Evolutionary conservation across 2,888 invertebrate species (phyloP), one percentile per base, ranked within the genome.

Genomic region (Melitaea athalia): DNA sequence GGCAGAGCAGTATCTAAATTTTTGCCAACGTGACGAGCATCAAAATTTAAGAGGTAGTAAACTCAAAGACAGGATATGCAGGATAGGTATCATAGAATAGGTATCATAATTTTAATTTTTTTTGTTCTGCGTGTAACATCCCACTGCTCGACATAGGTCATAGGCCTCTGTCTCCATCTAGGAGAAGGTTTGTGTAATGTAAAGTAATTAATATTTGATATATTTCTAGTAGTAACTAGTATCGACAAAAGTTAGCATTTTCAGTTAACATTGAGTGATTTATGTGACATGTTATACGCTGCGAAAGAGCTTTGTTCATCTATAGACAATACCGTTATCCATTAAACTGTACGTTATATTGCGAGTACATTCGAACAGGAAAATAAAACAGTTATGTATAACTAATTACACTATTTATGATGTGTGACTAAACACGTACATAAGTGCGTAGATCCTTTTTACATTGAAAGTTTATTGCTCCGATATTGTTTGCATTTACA

Each of bases 401-500:
- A 69, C 70, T 72, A 74, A 74, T 73, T 74, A 74, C 59, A 43
- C 64, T 69, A 74, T 74, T 74, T 74, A 74, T 74, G 74, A 74
- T 63, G 63, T 74, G 73, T 74, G 72, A 73, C 72, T 73, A 74
- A 73, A 64, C 59, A 67, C 45, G 49, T 68, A 33, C 61, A 61
- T 52, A 33, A 47, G 70, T 73, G 3, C 24, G 3, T 24, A 24
- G 24, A 24, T 24, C 24, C 70, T 73, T 74, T 73, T 72, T 62
- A 53, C 59, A 57, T 57, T 57, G 38, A 42, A 42, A 17, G 68
- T 62, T 71, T 69, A 60, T 67, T 59, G 69, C 62, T 63, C 57
- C n/a, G 38, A 38, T 66, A 15, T 66, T 55, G n/a, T 57, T n/a
- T 38, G n/a, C 10, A 11, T 53, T 38, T 52, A 33, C 24, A 38